Base-by-base conservation (phyloP, 2,797 vertebrate species). In the Crocidura indochinensis region DNA sequence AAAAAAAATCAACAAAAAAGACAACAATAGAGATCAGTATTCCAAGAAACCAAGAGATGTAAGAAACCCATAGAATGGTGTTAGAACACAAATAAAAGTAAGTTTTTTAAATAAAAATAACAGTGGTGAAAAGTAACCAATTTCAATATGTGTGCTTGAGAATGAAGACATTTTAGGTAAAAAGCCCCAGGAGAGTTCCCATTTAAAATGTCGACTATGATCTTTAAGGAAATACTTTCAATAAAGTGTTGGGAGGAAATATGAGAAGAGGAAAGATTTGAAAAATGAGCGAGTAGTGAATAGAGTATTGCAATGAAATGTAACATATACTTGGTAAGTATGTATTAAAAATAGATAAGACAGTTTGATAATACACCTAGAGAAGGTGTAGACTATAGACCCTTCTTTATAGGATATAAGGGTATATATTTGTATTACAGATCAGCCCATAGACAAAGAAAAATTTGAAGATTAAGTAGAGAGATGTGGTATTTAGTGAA, bases 321-420 rank as follows among this genome's bases (percentile, higher is more conserved):
- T 46, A 47, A 17, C 17, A 15, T 69, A 6, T 29, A 67, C 19
- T 60, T 71, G 31, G 77, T 5, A 89, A n/a, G 69, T 44, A 4
- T 17, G 87, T 27, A 1, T 65, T 31, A 56, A n/a, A 44, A 15
- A 31, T 90, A 81, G 6, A 91, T 88, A 89, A 31, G 17, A 85
- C 19, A 67, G 29, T 3, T 88, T 85, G 31, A 79, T 10, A 83
- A 88, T 26, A 71, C 1, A 84, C 12, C 24, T 49, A 44, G 64
- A 91, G 15, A 6, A 38, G 38, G 38, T 38, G 5, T 47, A 74
- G 80, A 74, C 69, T 69, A 20, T 10, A 7, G 38, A 3, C 46
- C 20, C 1, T 0, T 62, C 47, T 85, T 68, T 44, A 56, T 46
- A 78, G 2, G 0, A 56, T 69, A 65, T 0, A 47, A 10, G 27